Conservation (phyloP, 2,888 invertebrate genomes). For the Callyntrura sp. region DNA sequence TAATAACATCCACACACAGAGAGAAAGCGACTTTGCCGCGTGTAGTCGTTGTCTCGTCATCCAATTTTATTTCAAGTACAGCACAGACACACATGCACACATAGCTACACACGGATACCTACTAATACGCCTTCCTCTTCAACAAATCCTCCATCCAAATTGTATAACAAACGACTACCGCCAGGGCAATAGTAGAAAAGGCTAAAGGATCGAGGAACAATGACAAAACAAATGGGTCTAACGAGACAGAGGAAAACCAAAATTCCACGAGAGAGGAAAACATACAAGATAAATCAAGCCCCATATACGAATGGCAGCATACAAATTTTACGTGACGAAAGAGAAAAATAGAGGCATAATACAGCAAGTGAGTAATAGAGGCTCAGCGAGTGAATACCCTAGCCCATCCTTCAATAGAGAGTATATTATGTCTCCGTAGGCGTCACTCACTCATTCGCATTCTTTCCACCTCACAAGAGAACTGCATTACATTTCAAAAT, state of each 20-base stretch:
- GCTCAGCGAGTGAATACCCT: slow-evolving; percentile 30
- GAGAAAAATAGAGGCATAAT: slow-evolving; percentile 31
- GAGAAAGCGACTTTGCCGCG: neutral
- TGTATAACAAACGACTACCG: slow-evolving; percentile 40
- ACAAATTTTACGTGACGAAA: slow-evolving; percentile 70
- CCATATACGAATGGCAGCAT: neutral
- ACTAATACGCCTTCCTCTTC: neutral
- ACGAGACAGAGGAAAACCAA: slow-evolving; percentile 29
- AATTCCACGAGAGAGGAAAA: slow-evolving; percentile 51
- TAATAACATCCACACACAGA: slow-evolving; percentile 23
- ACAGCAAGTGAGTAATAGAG: neutral
- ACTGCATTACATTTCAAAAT: slow-evolving; percentile 46
- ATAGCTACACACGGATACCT: neutral
- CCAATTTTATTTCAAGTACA: slow-evolving; percentile 22
- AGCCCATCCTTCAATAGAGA: slow-evolving; percentile 4
- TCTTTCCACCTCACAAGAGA: slow-evolving; percentile 2
- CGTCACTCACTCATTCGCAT: slow-evolving; percentile 31
- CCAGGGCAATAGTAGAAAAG: neutral
- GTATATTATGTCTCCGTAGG: slow-evolving; percentile 30
- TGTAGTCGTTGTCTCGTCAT: slow-evolving; percentile 27
- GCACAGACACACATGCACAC: neutral
- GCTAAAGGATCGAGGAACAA: slow-evolving; percentile 52
- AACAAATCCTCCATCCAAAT: neutral
- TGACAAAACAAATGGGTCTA: slow-evolving; percentile 62
- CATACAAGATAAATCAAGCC: neutral